Base-by-base conservation (phyloP, 2,797 vertebrate species). In the Holocentrus rufus region DNA sequence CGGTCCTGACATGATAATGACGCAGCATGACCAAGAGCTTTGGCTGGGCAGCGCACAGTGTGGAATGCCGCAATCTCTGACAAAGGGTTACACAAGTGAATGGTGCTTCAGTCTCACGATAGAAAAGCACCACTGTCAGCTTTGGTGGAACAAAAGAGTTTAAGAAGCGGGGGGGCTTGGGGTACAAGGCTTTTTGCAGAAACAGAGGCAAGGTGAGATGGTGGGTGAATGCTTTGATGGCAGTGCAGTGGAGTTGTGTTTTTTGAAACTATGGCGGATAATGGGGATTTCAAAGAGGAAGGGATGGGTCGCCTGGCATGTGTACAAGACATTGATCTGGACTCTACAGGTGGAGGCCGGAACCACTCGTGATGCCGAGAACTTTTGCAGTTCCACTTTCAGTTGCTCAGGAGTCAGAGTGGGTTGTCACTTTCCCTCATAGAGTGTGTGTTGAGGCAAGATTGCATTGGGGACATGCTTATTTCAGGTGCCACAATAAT, bases 1-100 rank as follows among this genome's bases (percentile, higher is more conserved):
- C 20, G 31, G 71, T 62, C 80, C 72, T 46, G 65, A 65, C 62
- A 36, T 64, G 66, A 77, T 82, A 77, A 84, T 75, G 84, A 77
- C 82, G 70, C 82, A 58, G 80, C 80, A 27, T 76, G 75, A 72
- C 50, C 20, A 34, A 72, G 22, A 68, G 72, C 69, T 64, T 61
- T 34, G 55, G 46, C 53, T 10, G 25, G 7, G 30, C 25, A 18
- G 57, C 10, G 46, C 56, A 58, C 56, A 71, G 71, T 65, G 59
- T 52, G 59, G 54, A n/a, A 8, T 11, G 36, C 9, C 36, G 11
- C 36, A 13, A 27, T 49, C 52, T 9, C 53, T 55, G 31, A 56
- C 44, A 59, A 20, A 7, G 8, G 13, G 18, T 47, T 20, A 9
- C 20, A 36, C 31, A 23, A 54, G 13, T 54, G 57, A 53, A 42